These are phyloP conservation scores for Sphaeramia orbicularis DNA, from an alignment of 2,797 vertebrate species.

Conservation along the genomic window DNA sequence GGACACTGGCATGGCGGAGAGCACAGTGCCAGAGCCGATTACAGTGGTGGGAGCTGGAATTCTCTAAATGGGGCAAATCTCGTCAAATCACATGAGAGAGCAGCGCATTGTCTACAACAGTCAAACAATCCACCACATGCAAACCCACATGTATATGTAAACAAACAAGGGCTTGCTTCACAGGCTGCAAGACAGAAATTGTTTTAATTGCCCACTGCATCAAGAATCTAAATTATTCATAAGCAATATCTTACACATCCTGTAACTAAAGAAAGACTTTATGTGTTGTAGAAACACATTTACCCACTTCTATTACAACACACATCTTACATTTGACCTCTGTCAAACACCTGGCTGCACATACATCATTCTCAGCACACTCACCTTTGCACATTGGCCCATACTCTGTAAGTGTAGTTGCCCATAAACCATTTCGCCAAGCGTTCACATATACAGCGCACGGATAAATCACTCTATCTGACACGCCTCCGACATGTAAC, in stretches of 20 bases:
- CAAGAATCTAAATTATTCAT: constrained; percentile 51
- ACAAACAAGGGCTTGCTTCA: too few relatives aligned
- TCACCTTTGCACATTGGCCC: constrained; percentile 63
- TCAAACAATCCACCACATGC: constrained; percentile 25
- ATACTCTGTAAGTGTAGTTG: constrained; percentile 63
- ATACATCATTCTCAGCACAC: constrained; percentile 53
- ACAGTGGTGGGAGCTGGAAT: constrained; percentile 55
- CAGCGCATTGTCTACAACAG: constrained; percentile 33
- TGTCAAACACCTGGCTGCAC: constrained; percentile 37
- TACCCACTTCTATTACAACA: constrained; percentile 30
- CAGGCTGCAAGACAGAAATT: constrained; percentile 1
- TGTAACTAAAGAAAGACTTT: constrained; percentile 38
- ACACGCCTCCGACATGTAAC: constrained; percentile 46
- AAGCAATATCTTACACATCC: constrained; percentile 18
- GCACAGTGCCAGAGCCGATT: constrained; percentile 57
- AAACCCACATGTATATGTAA: constrained; percentile 34
- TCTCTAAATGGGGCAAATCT: constrained; percentile 63
- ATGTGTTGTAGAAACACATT: constrained; percentile 34
- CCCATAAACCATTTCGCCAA: constrained; percentile 73
- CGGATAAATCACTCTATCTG: constrained; percentile 63
- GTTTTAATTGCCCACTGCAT: constrained; percentile 40
- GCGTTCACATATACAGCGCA: constrained; percentile 38
- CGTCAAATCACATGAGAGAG: constrained; percentile 53
- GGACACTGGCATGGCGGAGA: constrained; percentile 41
- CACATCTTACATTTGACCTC: constrained; percentile 53